Percentiles rank a stretch among this genome's conserved stretches.
Conservation (phyloP, 2,797 vertebrate species). For the Paramormyrops hopkinsi region DNA sequence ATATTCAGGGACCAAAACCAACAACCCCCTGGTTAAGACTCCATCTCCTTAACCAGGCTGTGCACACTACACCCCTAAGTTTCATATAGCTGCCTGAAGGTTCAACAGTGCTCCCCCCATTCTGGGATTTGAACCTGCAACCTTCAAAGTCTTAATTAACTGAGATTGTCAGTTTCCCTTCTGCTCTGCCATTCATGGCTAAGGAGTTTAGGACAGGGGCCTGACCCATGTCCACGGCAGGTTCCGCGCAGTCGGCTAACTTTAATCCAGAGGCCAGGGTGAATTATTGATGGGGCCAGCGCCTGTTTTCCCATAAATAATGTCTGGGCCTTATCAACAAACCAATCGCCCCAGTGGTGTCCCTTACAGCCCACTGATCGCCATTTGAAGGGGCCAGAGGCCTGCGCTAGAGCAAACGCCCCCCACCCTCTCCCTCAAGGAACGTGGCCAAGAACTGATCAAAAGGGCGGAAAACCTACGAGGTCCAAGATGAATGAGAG, state of each 20-base stretch:
- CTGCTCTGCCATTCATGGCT: background rate
- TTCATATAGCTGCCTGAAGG: background rate
- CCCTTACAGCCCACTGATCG: constrained; percentile 36
- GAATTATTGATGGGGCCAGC: constrained; percentile 50
- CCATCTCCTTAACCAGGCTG: background rate
- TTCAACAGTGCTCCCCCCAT: background rate
- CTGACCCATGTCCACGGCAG: background rate
- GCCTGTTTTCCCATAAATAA: constrained; percentile 52
- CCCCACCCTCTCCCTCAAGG: background rate
- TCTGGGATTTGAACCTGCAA: background rate
- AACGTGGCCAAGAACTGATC: background rate
- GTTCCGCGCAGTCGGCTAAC: background rate
- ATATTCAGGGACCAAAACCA: background rate
- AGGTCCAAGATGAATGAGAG: constrained; percentile 25
- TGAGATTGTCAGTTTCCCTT: background rate
- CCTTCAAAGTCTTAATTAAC: background rate
- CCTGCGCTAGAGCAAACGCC: background rate
- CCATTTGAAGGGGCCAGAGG: background rate
- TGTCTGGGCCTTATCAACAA: constrained; percentile 46
- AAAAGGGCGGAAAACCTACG: constrained; percentile 29
- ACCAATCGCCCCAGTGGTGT: constrained; percentile 38
- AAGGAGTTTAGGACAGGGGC: background rate
- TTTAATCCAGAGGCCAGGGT: constrained; percentile 25
- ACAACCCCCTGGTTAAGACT: background rate
- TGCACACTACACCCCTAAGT: background rate